Evolutionary conservation across 2,797 vertebrate genomes (phyloP).

Genomic region (Periophthalmus magnuspinnatus): DNA sequence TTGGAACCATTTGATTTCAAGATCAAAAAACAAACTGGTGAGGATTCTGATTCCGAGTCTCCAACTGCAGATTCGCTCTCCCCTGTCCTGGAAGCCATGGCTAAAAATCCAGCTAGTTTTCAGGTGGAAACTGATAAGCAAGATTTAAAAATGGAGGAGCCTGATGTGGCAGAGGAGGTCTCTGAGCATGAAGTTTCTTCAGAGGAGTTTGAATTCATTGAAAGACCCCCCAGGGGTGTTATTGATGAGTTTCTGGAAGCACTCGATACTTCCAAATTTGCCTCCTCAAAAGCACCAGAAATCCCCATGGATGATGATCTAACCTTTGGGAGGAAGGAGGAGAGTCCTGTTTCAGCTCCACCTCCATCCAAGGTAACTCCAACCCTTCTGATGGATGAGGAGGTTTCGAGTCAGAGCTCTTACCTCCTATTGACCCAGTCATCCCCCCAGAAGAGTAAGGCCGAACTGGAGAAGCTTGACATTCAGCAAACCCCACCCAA

Average conservation of each 20-base stretch:
- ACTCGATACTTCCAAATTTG: constrained; percentile 73
- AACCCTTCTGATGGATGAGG: constrained; percentile 32
- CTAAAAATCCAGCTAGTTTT: constrained; percentile 74
- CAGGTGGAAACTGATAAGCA: constrained; percentile 68
- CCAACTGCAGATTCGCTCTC: constrained; percentile 80
- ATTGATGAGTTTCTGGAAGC: constrained; percentile 80
- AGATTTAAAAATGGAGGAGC: constrained; percentile 59
- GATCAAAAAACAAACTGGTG: constrained; percentile 50
- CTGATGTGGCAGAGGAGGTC: constrained; percentile 66
- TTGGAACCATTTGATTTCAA: constrained; percentile 71
- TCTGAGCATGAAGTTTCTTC: constrained; percentile 80
- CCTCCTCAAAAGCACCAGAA: constrained; percentile 63
- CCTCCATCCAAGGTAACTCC: constrained; percentile 18
- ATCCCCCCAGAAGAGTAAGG: constrained; percentile 71
- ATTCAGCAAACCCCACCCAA: constrained; percentile 50
- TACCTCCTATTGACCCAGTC: constrained; percentile 68
- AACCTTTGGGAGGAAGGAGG: constrained; percentile 50
- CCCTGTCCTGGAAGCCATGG: constrained; percentile 78
- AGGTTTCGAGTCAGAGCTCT: constrained; percentile 58
- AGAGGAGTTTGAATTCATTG: constrained; percentile 83
- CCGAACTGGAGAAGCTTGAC: constrained; percentile 67
- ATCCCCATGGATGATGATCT: constrained; percentile 68
- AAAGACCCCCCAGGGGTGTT: constrained; percentile 73
- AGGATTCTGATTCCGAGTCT: constrained; percentile 78
- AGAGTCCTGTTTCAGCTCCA: constrained; percentile 6